Evolutionary conservation across 2,888 invertebrate genomes (phyloP), one percentile per base, ranked within the genome.

Genomic region (Cheiracanthium punctorium): DNA sequence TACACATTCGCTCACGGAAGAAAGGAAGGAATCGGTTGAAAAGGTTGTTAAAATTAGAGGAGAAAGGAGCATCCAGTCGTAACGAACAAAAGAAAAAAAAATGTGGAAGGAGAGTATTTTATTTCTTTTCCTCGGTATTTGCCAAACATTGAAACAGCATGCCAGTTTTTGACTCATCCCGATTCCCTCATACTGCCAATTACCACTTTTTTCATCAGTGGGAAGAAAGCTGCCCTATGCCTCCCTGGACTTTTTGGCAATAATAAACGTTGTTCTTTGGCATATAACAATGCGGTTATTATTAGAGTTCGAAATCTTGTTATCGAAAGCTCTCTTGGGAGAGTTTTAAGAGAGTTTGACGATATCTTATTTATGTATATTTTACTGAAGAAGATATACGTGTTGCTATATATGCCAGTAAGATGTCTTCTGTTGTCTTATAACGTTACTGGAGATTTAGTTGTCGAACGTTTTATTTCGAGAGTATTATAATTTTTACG

Each of bases 101-200:
- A 24, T 24, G 58, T 20, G 17, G 17, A 58, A 12, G n/a, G n/a
- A n/a, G 24, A 24, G 24, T 58, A 24, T 58, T 58, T 58, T 24
- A 5, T 58, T 58, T 58, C 58, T 58, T 58, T 58, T 4, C 69
- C 14, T n/a, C 32, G 14, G 20, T 30, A 71, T 64, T 76, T 74
- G 76, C 76, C 82, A 82, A 37, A 82, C 71, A 71, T 43, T 43
- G 58, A 37, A 71, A 43, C 75, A 2, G 24, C 24, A 24, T 58
- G 58, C 58, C 58, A 58, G 24, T 4, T 24, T 58, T 24, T 58
- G 58, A 58, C 58, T 58, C 58, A 58, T 24, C 24, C 24, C 20
- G 4, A 17, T 24, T 58, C 17, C 20, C 58, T 58, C 5, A 58
- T 58, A 58, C 24, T 24, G 58, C 58, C 58, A 58, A 24, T 58